Evolutionary conservation across 1,140 invertebrate genomes (phyloP).

Genomic region (Drosophila setifemur): DNA sequence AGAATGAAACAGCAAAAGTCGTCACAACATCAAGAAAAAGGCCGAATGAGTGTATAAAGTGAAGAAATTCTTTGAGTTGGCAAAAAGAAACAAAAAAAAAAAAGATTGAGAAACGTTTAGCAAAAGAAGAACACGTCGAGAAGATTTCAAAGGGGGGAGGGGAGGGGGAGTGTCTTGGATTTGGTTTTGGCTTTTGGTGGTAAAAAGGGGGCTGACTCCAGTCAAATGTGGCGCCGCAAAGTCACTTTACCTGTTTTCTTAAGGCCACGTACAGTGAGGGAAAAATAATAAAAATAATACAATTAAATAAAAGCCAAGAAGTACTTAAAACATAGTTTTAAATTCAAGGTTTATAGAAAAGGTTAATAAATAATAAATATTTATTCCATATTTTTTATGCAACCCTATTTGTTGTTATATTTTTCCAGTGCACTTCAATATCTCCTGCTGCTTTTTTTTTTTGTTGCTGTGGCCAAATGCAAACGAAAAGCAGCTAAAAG

Average conservation of each 20-base stretch:
- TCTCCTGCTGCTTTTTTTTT: background rate
- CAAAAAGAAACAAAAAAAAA: background rate
- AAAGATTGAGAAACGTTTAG: background rate
- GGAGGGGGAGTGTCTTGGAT: too few species aligned
- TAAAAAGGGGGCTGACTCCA: background rate
- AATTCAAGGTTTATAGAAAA: too few species aligned
- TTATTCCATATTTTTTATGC: too few species aligned
- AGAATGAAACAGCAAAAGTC: slow-evolving; percentile 26
- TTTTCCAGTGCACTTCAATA: background rate
- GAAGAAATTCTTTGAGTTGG: slow-evolving; percentile 4
- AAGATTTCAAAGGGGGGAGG: background rate
- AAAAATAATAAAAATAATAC: too few species aligned
- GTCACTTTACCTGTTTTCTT: slow-evolving; percentile 35
- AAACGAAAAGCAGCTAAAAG: slow-evolving; percentile 2
- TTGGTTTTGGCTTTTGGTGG: background rate
- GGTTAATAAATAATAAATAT: too few species aligned
- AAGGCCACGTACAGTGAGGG: background rate
- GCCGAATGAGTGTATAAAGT: slow-evolving; percentile 2
- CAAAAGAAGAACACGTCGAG: background rate
- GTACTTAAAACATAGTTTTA: too few species aligned
- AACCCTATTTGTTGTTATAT: too few species aligned
- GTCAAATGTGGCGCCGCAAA: slow-evolving; percentile 30
- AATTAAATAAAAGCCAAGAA: background rate
- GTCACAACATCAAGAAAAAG: slow-evolving; percentile 16
- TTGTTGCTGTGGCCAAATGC: slow-evolving; percentile 15